phyloP scores from a whole-genome alignment of 2,888 invertebrate species.

The Blomia tropicalis region DNA sequence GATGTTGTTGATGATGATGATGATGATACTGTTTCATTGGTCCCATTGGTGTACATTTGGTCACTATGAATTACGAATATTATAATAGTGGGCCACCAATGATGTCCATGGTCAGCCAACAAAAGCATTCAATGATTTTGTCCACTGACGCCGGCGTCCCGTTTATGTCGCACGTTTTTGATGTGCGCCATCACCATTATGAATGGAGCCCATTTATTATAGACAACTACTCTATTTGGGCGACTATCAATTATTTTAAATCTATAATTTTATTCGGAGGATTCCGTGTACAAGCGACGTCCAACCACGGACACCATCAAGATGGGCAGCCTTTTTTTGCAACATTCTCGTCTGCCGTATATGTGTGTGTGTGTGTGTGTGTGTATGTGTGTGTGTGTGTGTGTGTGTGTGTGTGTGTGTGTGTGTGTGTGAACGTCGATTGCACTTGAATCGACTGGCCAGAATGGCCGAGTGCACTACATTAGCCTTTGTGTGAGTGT shows the following conservation, averaged over 20 bases:
- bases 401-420: too few species aligned
- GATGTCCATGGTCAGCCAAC: background rate
- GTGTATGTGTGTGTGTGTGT: too few species aligned
- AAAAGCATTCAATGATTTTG: background rate
- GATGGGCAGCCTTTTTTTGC: too few species aligned
- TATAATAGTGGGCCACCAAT: too few species aligned
- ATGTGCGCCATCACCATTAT: slow-evolving; percentile 8
- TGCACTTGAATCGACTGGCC: too few species aligned
- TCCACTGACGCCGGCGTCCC: background rate
- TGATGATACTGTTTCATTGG: background rate
- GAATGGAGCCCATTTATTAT: slow-evolving; percentile 11
- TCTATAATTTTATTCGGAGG: slow-evolving; percentile 2
- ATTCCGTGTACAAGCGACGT: too few species aligned
- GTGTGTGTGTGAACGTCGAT: too few species aligned
- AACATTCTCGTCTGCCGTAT: too few species aligned
- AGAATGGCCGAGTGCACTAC: too few species aligned
- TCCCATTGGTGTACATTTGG: background rate
- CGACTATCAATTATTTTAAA: slow-evolving; percentile 14
- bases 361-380: too few species aligned
- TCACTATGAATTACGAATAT: too few species aligned
- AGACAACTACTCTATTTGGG: slow-evolving; percentile 10
- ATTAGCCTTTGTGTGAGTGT: background rate
- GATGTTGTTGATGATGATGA: background rate
- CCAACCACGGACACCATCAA: too few species aligned
- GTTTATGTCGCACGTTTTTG: slow-evolving; percentile 15